Evolutionary conservation across 2,888 invertebrate species (phyloP).

Genomic region (Ectropis crepuscularia): DNA sequence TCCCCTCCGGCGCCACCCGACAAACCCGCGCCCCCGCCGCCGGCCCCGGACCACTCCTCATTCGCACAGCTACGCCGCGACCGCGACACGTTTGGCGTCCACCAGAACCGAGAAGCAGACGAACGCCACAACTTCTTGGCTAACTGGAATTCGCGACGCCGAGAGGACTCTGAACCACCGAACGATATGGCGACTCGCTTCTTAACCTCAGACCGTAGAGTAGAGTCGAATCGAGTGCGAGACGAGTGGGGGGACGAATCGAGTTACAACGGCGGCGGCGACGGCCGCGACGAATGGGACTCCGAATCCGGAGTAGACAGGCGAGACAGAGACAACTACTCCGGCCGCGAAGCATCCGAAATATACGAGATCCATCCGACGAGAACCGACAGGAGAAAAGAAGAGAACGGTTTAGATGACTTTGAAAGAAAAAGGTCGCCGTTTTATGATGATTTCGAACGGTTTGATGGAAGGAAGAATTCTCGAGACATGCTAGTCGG

Average conservation of each 20-base stretch:
- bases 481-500: constrained; percentile 81
- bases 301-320: constrained; percentile 76
- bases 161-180: constrained; percentile 71
- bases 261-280: constrained; percentile 67
- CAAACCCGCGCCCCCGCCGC: constrained; percentile 86
- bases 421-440: constrained; percentile 73
- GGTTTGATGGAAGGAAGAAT: constrained; percentile 79
- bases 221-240: constrained; percentile 53
- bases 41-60: constrained; percentile 81
- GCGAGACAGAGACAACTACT: constrained; percentile 69
- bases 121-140: constrained; percentile 82
- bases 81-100: constrained; percentile 89
- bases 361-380: constrained; percentile 78
- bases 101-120: constrained; percentile 86
- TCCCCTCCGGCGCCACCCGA: constrained; percentile 85
- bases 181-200: constrained; percentile 77
- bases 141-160: constrained; percentile 78
- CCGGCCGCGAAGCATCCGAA: constrained; percentile 76
- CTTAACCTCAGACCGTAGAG: constrained; percentile 71
- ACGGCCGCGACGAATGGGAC: constrained; percentile 77
- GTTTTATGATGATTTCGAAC: constrained; percentile 75
- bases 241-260: constrained; percentile 80
- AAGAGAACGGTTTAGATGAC: constrained; percentile 69
- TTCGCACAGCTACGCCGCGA: constrained; percentile 89
- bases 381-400: constrained; percentile 67